Evolutionary conservation across 2,113 vertebrate genomes (phyloP), one percentile per base, ranked within the genome.

Genomic region (Damaliscus lunatus): DNA sequence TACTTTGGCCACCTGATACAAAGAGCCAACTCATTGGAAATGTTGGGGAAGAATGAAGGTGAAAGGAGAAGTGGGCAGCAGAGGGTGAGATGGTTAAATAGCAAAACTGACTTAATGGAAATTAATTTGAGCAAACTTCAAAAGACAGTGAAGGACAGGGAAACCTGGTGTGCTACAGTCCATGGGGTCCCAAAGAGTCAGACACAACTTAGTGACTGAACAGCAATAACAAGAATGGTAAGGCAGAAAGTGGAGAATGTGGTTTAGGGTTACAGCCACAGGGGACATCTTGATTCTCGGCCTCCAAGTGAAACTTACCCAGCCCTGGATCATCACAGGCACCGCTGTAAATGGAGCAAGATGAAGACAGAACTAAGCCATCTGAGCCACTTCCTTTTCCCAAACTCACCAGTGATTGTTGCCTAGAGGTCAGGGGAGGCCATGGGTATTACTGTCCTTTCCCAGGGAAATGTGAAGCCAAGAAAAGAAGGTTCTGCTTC

Each of bases 211-310:
- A 25, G 67, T 74, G 67, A 74, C 67, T 74, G 67, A 74, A 74
- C 67, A 74, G 10, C 67, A 74, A 25, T 74, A 74, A 74, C 67
- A 40, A 1, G 36, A 74, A 2, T 1, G 27, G 40, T 2, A 13
- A 59, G 29, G n/a, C 16, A 13, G 25, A 1, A 16, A 4, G 3
- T 31, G 27, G 31, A 40, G 36, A 14, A 2, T 0, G 4, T 1
- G 19, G 16, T 4, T 48, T 29, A 40, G 36, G 6, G 13, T 5
- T 29, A 21, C 11, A 19, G 55, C 11, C 2, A 12, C 0, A 2
- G 12, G 1, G 7, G 48, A 3, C 8, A 7, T 29, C 40, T 50
- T 29, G 3, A 48, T 52, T 40, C 7, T 93, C 85, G 6, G 6
- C 12, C 23, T 5, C 36, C 71, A 3, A 29, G 6, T 36, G 33